Evolutionary conservation across 2,113 vertebrate species (phyloP).

Genomic region (Phoxinus phoxinus): DNA sequence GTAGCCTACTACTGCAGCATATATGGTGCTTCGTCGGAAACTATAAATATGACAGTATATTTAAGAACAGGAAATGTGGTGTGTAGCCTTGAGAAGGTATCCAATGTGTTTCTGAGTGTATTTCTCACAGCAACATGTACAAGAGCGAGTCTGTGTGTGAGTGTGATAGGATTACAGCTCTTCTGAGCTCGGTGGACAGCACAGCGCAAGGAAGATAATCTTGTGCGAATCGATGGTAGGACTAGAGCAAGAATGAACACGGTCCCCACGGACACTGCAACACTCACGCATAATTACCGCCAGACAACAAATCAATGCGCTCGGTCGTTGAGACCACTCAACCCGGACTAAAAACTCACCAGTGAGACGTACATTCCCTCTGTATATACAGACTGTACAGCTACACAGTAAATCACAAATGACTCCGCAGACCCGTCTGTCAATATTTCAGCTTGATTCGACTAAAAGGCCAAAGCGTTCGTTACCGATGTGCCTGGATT

Average conservation of each 20-base stretch:
- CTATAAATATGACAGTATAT: background rate
- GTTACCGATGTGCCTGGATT: background rate
- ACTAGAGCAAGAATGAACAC: conserved; percentile 30
- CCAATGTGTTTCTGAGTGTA: conserved; percentile 49
- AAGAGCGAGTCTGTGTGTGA: background rate
- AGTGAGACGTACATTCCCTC: conserved; percentile 8
- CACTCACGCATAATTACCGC: conserved; percentile 46
- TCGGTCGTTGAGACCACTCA: conserved; percentile 35
- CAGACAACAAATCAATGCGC: conserved; percentile 43
- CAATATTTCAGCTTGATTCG: conserved; percentile 19
- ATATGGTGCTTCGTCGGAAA: background rate
- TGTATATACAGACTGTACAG: conserved; percentile 27
- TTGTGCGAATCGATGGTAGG: conserved; percentile 33
- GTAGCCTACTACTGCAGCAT: background rate
- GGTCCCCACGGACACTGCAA: conserved; percentile 34
- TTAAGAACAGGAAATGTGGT: background rate
- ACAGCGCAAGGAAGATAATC: conserved; percentile 16
- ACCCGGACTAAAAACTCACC: conserved; percentile 40
- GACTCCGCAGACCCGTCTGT: conserved; percentile 26
- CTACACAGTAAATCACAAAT: conserved; percentile 30
- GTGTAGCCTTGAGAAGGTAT: background rate
- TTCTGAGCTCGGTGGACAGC: conserved; percentile 1
- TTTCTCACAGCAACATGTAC: conserved; percentile 15
- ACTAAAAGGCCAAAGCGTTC: conserved; percentile 24
- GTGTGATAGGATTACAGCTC: conserved; percentile 36